Percentiles rank a stretch among this genome's conserved stretches.
Conservation (phyloP, 2,113 vertebrate genomes). For the Hippocampus zosterae region DNA sequence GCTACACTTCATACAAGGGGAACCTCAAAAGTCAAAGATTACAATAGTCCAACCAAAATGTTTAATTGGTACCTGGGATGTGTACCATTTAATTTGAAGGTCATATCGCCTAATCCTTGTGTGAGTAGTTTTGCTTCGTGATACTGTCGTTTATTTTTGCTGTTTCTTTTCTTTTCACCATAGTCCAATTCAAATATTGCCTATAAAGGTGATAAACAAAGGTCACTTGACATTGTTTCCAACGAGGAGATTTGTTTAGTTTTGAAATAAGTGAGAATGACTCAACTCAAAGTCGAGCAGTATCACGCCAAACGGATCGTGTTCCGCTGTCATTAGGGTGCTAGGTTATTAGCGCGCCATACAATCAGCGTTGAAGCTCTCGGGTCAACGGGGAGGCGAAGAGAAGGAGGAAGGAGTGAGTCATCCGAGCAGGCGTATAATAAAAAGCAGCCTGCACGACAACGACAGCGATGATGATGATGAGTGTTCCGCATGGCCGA, state of each 20-base stretch:
- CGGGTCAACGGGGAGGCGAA: slow-evolving; percentile 33
- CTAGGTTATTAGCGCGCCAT: not conserved
- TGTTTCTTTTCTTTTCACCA: no score
- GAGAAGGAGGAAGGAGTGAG: slow-evolving; percentile 63
- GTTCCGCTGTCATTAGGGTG: not conserved
- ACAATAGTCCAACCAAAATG: no score
- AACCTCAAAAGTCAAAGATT: no score
- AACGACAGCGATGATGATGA: slow-evolving; percentile 27
- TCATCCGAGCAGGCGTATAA: slow-evolving; percentile 55
- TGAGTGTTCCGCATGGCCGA: slow-evolving; percentile 29
- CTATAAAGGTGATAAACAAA: no score
- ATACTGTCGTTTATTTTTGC: no score
- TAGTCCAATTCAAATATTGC: no score
- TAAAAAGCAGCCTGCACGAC: slow-evolving; percentile 48
- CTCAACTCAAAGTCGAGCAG: not conserved
- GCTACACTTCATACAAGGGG: no score
- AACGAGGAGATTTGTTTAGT: not conserved
- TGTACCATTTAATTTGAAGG: no score
- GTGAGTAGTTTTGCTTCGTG: no score
- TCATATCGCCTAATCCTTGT: no score
- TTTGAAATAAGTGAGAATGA: not conserved
- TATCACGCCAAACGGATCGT: not conserved
- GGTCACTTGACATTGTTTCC: not conserved
- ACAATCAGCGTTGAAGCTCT: slow-evolving; percentile 31
- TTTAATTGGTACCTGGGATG: no score